Conservation (phyloP, 2,113 vertebrate genomes). For the Tachysurus fulvidraco region DNA sequence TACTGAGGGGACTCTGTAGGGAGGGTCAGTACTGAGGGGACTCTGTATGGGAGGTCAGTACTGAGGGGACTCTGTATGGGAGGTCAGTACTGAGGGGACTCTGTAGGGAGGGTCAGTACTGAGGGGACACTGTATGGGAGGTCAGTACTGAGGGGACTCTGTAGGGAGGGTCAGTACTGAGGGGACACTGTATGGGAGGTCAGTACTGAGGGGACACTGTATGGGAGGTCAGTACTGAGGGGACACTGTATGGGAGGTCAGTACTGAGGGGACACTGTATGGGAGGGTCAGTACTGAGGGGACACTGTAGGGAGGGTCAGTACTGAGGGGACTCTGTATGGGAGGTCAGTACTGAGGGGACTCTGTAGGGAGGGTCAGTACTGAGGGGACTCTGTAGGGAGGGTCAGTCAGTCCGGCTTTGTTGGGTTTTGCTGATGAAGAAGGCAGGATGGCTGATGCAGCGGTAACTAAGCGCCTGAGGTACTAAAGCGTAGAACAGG, state of each 20-base stretch:
- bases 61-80: not conserved
- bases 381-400: not conserved
- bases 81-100: not conserved
- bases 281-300: not conserved
- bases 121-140: not conserved
- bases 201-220: not conserved
- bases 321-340: not conserved
- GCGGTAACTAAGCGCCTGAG: constrained; percentile 88
- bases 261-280: not conserved
- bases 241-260: not conserved
- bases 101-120: not conserved
- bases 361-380: not conserved
- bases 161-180: not conserved
- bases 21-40: not conserved
- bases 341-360: not conserved
- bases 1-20: not conserved
- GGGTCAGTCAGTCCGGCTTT: constrained; percentile 61
- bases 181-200: not conserved
- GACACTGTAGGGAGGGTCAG: not conserved
- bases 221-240: not conserved
- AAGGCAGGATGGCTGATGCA: constrained; percentile 84
- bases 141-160: not conserved
- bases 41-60: not conserved
- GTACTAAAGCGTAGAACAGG: constrained; percentile 80
- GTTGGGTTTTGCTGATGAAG: constrained; percentile 73